Conservation (phyloP, 1,140 invertebrate genomes). For the Drosophila orosa region DNA sequence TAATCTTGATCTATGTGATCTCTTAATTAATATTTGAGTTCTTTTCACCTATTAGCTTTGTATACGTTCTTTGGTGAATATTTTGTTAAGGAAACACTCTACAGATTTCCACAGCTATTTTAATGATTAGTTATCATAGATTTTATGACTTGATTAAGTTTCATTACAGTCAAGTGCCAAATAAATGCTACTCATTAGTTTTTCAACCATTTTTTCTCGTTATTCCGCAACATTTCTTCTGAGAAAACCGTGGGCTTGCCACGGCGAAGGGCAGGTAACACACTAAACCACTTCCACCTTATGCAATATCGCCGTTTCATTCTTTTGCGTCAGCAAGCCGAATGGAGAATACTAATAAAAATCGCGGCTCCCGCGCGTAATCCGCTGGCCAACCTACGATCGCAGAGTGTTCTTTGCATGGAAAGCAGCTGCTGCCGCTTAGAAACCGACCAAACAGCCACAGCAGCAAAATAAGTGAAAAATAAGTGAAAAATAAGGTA, state of each 20-base stretch:
- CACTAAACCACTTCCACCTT: constrained; percentile 32
- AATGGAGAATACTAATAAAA: constrained; percentile 69
- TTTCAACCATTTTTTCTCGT: background rate
- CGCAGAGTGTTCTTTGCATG: constrained; percentile 61
- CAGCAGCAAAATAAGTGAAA: constrained; percentile 28
- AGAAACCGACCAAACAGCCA: constrained; percentile 61
- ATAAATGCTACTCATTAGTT: background rate
- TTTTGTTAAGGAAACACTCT: background rate
- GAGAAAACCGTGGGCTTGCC: constrained; percentile 12
- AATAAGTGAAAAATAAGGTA: constrained; percentile 10
- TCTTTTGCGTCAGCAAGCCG: constrained; percentile 76
- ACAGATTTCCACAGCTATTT: background rate
- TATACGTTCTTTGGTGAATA: background rate
- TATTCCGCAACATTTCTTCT: constrained; percentile 1
- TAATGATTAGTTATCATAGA: background rate
- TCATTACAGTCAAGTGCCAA: constrained; percentile 9
- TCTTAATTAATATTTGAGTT: constrained; percentile 13
- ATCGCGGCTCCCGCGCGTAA: constrained; percentile 55
- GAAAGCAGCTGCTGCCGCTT: constrained; percentile 65
- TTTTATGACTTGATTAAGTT: background rate
- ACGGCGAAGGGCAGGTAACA: constrained; percentile 30
- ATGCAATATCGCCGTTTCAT: constrained; percentile 48
- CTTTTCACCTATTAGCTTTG: background rate
- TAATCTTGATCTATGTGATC: constrained; percentile 45
- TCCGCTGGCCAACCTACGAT: constrained; percentile 69